Evolutionary conservation across 2,888 invertebrate genomes (phyloP).

Genomic region (Oithona nana): DNA sequence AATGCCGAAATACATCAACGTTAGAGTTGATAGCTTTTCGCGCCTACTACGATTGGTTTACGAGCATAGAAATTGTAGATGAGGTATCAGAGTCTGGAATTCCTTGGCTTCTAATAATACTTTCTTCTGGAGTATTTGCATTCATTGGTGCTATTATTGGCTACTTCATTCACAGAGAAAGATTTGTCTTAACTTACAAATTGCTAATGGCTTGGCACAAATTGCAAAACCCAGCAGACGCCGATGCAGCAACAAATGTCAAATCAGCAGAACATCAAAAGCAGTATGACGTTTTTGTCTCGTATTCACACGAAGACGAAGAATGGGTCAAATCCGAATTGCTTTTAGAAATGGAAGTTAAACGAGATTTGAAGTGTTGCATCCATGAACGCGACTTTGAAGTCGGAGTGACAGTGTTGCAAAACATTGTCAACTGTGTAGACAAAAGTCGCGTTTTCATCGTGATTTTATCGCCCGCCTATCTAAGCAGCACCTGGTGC

Average conservation of each 20-base stretch:
- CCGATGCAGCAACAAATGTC: not conserved
- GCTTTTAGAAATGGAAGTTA: constrained; percentile 12
- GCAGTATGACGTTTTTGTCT: constrained; percentile 16
- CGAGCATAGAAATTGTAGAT: too few species aligned
- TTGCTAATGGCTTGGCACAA: not conserved
- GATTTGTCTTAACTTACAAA: not conserved
- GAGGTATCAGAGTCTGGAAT: not conserved
- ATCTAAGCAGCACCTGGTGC: constrained; percentile 30
- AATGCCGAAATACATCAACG: not conserved
- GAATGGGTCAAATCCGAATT: constrained; percentile 17
- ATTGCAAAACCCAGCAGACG: not conserved
- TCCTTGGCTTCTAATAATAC: not conserved
- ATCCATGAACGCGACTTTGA: constrained; percentile 26
- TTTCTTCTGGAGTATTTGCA: not conserved
- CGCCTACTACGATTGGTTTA: not conserved
- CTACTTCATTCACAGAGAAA: not conserved
- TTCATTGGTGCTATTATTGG: not conserved
- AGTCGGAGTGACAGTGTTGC: constrained; percentile 23
- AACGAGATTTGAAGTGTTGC: constrained; percentile 22
- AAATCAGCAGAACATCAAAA: too few species aligned
- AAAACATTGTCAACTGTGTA: constrained; percentile 29
- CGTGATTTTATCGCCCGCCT: constrained; percentile 29
- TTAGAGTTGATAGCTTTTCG: not conserved
- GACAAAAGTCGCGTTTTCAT: constrained; percentile 28
- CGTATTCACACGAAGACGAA: constrained; percentile 16